phyloP scores from a whole-genome alignment of 2,888 invertebrate genomes.

The Choristoneura rosaceana region DNA sequence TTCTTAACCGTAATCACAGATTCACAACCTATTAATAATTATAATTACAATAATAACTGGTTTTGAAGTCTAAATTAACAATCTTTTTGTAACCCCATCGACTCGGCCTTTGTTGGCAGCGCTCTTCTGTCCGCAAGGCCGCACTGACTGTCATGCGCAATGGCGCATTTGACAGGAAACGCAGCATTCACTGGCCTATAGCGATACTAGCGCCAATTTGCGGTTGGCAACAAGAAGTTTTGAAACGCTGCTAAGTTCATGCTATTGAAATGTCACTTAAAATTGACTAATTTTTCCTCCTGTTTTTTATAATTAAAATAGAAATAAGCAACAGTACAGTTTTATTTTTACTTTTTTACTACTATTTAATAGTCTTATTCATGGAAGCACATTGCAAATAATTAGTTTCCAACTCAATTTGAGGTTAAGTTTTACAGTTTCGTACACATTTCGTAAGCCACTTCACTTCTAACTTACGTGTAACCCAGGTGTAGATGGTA shows the following conservation, averaged over 20 bases:
- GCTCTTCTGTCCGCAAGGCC: constrained; percentile 86
- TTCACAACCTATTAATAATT: constrained; percentile 86
- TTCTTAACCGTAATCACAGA: constrained; percentile 85
- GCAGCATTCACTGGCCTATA: constrained; percentile 75
- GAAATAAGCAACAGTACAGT: neutral
- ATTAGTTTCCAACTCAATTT: constrained; percentile 26
- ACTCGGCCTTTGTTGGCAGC: constrained; percentile 86
- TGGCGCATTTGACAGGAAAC: constrained; percentile 84
- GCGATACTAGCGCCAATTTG: constrained; percentile 78
- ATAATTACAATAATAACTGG: constrained; percentile 85
- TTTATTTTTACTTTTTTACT: neutral
- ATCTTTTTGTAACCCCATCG: constrained; percentile 85
- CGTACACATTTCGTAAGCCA: constrained; percentile 57
- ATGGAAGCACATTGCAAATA: neutral
- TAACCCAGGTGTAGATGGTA: constrained; percentile 21
- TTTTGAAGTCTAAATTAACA: constrained; percentile 82
- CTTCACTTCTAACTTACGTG: constrained; percentile 56
- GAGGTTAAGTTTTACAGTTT: constrained; percentile 58
- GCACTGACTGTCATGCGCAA: constrained; percentile 86
- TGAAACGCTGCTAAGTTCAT: constrained; percentile 63
- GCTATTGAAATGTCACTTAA: constrained; percentile 45
- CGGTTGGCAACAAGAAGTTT: constrained; percentile 67
- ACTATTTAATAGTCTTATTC: neutral
- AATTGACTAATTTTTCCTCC: constrained; percentile 57
- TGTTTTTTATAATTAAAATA: constrained; percentile 43